phyloP scores from a whole-genome alignment of 2,797 vertebrate species.

The Girardinus metallicus region DNA sequence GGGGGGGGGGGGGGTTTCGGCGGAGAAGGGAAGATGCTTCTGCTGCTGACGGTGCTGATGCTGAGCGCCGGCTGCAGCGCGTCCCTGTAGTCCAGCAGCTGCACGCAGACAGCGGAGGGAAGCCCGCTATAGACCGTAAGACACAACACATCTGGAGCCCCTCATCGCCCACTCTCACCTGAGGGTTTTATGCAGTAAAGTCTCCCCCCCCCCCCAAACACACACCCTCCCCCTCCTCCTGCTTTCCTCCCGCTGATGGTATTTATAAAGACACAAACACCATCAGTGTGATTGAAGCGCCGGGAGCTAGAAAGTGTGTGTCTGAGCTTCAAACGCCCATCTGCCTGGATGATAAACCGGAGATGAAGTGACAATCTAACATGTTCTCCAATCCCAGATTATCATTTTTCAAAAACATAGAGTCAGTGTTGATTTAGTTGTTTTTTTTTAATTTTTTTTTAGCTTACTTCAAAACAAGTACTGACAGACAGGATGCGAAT shows the following conservation, averaged over 20 bases:
- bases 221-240: background rate
- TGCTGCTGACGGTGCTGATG: constrained; percentile 47
- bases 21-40: constrained; percentile 54
- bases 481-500: background rate
- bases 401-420: background rate
- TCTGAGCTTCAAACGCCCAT: constrained; percentile 23
- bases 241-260: background rate
- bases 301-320: constrained; percentile 2
- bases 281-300: constrained; percentile 18
- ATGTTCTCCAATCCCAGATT: constrained; percentile 18
- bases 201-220: background rate
- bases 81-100: constrained; percentile 60
- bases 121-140: constrained; percentile 64
- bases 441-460: background rate
- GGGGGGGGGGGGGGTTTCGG: constrained; percentile 39
- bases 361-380: constrained; percentile 26
- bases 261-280: constrained; percentile 5
- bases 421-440: background rate
- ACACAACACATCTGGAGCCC: constrained; percentile 57
- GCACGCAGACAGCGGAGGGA: constrained; percentile 35
- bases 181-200: constrained; percentile 2
- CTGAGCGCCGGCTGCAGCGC: constrained; percentile 58
- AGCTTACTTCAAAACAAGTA: background rate
- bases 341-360: constrained; percentile 2
- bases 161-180: constrained; percentile 28